phyloP scores from a whole-genome alignment of 2,113 vertebrate genomes.

The Promerops cafer region DNA sequence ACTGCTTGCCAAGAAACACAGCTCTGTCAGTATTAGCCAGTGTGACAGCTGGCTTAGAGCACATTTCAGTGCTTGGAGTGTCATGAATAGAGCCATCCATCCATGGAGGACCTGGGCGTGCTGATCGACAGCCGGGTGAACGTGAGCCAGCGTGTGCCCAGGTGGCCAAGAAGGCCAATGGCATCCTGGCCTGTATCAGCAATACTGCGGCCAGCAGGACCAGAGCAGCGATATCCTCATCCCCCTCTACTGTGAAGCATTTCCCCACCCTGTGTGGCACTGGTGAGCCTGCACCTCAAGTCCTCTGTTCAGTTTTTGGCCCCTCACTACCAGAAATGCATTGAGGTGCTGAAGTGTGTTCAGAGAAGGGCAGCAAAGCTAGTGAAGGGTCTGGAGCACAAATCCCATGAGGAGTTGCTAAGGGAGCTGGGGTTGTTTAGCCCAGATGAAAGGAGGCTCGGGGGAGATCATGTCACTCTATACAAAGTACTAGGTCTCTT shows the following conservation, averaged over 20 bases:
- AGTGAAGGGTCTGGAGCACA: not conserved
- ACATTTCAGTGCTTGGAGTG: not conserved
- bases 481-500: not conserved
- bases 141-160: not conserved
- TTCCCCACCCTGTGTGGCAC: rapidly evolving
- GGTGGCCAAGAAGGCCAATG: not conserved
- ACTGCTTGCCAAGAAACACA: not conserved
- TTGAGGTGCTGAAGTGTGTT: not conserved
- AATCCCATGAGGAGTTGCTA: not conserved
- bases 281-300: not conserved
- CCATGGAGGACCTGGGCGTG: not conserved
- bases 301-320: not conserved
- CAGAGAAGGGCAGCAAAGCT: not conserved
- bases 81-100: not conserved
- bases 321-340: not conserved
- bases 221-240: not conserved
- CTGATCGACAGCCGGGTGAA: rapidly evolving
- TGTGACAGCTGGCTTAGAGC: not conserved
- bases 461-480: not conserved
- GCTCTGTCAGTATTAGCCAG: not conserved
- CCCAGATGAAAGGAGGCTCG: not conserved
- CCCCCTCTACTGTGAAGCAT: not conserved
- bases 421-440: not conserved
- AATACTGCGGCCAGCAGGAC: not conserved
- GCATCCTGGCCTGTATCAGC: not conserved